Base-by-base conservation (phyloP, 2,888 invertebrate genomes). In the Watsonalla binaria region DNA sequence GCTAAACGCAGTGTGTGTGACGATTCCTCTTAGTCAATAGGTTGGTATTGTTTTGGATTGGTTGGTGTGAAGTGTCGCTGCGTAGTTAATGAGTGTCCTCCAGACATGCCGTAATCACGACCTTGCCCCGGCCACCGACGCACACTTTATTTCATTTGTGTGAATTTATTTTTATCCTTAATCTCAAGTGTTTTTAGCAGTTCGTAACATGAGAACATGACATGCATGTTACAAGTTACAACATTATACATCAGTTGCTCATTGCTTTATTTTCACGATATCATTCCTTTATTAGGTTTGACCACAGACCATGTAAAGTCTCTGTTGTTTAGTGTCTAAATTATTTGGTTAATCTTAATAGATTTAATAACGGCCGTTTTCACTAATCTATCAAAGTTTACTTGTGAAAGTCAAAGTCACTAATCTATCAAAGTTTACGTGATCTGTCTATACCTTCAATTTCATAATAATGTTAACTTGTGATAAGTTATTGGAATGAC, bases 21-120 rank as follows among this genome's bases (percentile, higher is more conserved):
- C 24, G 24, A 24, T 24, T 48, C 34, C n/a, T 48, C 34, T 34
- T 48, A 34, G 34, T 34, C 37, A 49, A 49, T 49, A 39, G 15
- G 55, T 57, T 61, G 54, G 57, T 64, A 66, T 68, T 73, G 66
- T 70, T 68, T 71, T 65, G 62, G 64, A 60, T 63, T 68, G 63
- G 59, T 56, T 68, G 64, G 59, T 56, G 51, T 51, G 59, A 68
- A 66, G 68, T 60, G 61, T 60, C 55, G 63, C 51, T 53, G 61
- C 59, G 62, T 61, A 60, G 59, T 63, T 66, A 65, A 68, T 68
- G 72, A 70, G 67, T 71, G 70, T 71, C 72, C 74, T 75, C 74
- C 66, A 74, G 74, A 74, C 75, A 61, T 53, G 59, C 54, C 52
- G 62, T 64, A 65, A 65, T 61, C 66, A 59, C 61, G 73, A 74